Conservation (phyloP, 1,140 invertebrate species). For the Chelonus insularis region DNA sequence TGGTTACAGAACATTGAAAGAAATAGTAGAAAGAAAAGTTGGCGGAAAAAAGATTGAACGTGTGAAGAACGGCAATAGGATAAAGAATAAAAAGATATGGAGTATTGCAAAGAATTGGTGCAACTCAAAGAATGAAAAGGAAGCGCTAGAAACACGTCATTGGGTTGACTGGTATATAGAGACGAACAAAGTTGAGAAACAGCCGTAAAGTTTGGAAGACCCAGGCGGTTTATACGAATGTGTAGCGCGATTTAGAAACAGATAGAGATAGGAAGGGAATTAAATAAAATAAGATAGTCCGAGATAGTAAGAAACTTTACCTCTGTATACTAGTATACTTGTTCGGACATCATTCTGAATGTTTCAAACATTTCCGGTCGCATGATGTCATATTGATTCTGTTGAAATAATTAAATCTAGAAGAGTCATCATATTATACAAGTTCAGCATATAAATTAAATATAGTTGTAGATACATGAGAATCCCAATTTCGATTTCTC, state of each 20-base stretch:
- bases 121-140: not conserved
- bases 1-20: too few species aligned
- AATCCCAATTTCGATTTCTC: too few species aligned
- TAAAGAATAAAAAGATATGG: not conserved
- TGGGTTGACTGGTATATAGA: not conserved
- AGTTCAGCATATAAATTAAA: too few species aligned
- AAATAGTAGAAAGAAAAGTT: constrained; percentile 5
- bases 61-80: not conserved
- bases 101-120: not conserved
- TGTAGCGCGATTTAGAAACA: not conserved
- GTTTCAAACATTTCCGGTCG: not conserved
- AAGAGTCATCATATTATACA: too few species aligned
- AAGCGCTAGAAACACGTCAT: constrained; percentile 2
- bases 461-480: too few species aligned
- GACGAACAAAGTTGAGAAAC: constrained; percentile 5
- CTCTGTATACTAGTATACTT: not conserved
- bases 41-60: not conserved
- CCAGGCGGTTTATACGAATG: constrained; percentile 10
- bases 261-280: not conserved
- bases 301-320: constrained; percentile 15
- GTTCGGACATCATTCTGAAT: constrained; percentile 21
- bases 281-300: not conserved
- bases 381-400: too few species aligned
- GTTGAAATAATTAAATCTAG: too few species aligned
- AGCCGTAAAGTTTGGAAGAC: constrained; percentile 5